Evolutionary conservation across 2,113 vertebrate genomes (phyloP).

Genomic region (Vulpes vulpes): DNA sequence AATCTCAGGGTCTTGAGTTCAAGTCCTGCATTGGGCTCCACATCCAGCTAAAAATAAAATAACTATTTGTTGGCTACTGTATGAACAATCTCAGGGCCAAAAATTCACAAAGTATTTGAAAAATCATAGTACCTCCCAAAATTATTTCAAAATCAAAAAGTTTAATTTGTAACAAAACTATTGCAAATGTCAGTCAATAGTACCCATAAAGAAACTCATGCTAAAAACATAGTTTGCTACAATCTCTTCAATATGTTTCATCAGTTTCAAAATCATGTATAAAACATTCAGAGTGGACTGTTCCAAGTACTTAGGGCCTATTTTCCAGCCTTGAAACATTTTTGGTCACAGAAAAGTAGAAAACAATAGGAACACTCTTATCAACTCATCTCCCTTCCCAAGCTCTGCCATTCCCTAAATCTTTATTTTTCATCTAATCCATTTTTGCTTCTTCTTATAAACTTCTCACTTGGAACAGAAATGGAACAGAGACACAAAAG

Average conservation of each 20-base stretch:
- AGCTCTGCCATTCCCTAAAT: neutral
- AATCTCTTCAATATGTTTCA: neutral
- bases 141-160: constrained; percentile 48
- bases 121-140: neutral
- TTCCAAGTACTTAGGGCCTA: neutral
- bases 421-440: neutral
- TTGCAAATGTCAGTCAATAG: neutral
- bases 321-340: neutral
- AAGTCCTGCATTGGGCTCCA: neutral
- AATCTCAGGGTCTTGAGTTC: neutral
- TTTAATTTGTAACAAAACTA: constrained; percentile 20
- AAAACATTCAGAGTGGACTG: neutral
- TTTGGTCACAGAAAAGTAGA: neutral
- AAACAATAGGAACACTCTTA: neutral
- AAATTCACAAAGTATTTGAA: neutral
- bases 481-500: neutral
- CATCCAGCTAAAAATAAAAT: neutral
- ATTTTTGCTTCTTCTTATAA: neutral
- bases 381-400: neutral
- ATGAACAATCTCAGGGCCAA: constrained; percentile 30
- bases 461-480: neutral
- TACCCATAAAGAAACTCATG: neutral
- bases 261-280: neutral
- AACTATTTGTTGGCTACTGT: neutral
- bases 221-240: neutral